Percentiles rank a stretch among this genome's conserved stretches.
Conservation (phyloP, 2,797 vertebrate genomes). For the Megaceryle alcyon region DNA sequence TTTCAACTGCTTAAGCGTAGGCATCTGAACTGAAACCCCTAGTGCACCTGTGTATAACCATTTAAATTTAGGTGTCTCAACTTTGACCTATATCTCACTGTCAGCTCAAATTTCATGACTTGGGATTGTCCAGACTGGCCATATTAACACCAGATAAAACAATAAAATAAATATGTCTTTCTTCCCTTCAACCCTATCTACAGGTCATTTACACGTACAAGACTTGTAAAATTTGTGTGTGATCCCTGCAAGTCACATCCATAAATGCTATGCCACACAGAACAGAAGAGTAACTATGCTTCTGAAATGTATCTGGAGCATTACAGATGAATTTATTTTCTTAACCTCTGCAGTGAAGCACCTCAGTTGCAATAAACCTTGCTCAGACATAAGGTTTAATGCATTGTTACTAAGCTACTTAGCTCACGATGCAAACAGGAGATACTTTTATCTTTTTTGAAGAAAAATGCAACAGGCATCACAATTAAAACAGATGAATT, state of each 20-base stretch:
- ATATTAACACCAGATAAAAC: neutral
- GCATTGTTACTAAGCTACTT: neutral
- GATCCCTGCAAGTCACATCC: neutral
- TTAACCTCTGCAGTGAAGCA: neutral
- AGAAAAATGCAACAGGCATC: neutral
- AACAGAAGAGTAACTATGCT: neutral
- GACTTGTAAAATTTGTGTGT: neutral
- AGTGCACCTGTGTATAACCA: neutral
- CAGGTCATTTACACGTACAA: neutral
- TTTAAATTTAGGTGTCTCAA: neutral
- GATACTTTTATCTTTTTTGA: neutral
- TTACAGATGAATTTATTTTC: neutral
- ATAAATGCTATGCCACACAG: neutral
- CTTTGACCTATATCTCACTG: neutral
- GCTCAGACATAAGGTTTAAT: neutral
- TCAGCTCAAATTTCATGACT: neutral
- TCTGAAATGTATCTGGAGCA: neutral
- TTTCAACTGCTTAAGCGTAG: neutral
- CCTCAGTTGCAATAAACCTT: neutral
- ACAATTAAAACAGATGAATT: neutral
- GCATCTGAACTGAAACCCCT: neutral
- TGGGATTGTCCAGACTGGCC: neutral
- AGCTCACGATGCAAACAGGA: neutral
- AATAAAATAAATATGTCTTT: neutral
- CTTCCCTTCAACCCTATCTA: neutral